Percentiles rank a stretch among this genome's conserved stretches.
Conservation (phyloP, 1,140 invertebrate species). For the Nymphalis io region DNA sequence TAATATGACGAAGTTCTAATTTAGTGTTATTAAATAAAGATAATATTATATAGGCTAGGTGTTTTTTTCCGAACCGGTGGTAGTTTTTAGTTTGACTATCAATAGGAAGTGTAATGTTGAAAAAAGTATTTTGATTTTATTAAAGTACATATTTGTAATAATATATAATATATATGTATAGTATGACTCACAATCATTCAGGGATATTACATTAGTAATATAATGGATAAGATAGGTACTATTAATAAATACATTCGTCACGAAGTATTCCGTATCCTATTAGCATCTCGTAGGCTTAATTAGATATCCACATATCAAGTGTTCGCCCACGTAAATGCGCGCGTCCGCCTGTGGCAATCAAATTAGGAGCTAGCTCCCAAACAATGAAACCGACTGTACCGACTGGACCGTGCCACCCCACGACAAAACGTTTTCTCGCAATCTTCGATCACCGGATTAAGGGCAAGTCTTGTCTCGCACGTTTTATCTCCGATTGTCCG, state of each 20-base stretch:
- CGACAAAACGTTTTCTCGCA: conserved; percentile 79
- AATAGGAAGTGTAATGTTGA: too few relatives aligned
- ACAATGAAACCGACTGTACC: conserved; percentile 65
- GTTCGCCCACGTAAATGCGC: conserved; percentile 59
- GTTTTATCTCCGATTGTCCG: conserved; percentile 80
- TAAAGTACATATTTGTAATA: too few relatives aligned
- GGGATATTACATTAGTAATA: background rate
- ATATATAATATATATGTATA: too few relatives aligned
- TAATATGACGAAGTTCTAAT: background rate
- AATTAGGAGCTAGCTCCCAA: conserved; percentile 67
- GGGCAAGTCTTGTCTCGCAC: conserved; percentile 75
- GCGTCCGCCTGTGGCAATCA: conserved; percentile 57
- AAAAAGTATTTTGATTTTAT: too few relatives aligned
- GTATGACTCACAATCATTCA: background rate
- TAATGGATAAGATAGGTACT: background rate
- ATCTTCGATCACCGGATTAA: conserved; percentile 80
- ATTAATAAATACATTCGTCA: background rate
- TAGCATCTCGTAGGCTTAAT: conserved; percentile 70
- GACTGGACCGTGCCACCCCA: conserved; percentile 68
- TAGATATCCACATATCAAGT: conserved; percentile 57
- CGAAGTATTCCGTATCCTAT: conserved; percentile 39
- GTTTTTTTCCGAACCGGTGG: too few relatives aligned
- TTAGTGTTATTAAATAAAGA: too few relatives aligned
- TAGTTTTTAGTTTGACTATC: too few relatives aligned
- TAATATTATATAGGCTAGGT: too few relatives aligned